phyloP scores from a whole-genome alignment of 2,888 invertebrate genomes.

The Nymphalis urticae region DNA sequence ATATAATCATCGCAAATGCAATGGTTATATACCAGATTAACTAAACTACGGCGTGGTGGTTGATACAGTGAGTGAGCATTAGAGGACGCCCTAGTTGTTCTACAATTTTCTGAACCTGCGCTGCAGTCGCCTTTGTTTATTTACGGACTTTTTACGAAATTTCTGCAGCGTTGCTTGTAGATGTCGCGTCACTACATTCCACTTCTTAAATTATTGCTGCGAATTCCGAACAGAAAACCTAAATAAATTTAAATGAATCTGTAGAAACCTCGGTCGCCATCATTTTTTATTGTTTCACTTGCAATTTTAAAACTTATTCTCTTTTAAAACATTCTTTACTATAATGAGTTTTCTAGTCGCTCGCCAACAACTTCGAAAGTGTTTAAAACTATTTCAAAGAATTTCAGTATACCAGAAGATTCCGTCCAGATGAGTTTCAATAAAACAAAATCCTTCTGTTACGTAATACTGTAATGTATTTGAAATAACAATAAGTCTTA shows the following conservation, averaged over 20 bases:
- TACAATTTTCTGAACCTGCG: conserved; percentile 22
- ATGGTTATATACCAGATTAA: conserved; percentile 5
- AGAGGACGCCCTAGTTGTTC: conserved; percentile 26
- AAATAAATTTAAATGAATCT: conserved; percentile 9
- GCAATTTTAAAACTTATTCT: conserved; percentile 8
- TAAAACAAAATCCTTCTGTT: neutral
- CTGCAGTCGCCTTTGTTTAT: conserved; percentile 21
- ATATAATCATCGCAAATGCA: neutral
- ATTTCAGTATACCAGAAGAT: neutral
- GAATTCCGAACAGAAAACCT: conserved; percentile 8
- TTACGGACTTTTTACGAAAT: conserved; percentile 18
- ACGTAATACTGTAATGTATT: neutral
- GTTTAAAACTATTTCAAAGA: conserved; percentile 6
- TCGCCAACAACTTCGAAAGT: conserved; percentile 1
- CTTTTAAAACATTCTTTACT: conserved; percentile 1
- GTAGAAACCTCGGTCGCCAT: neutral
- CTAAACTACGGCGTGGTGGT: conserved; percentile 6
- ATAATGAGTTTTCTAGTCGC: conserved; percentile 8
- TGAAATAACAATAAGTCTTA: no score
- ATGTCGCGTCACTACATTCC: conserved; percentile 8
- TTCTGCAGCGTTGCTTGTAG: conserved; percentile 14
- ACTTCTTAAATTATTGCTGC: conserved; percentile 10
- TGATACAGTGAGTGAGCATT: conserved; percentile 27
- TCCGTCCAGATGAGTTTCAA: neutral
- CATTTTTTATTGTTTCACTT: conserved; percentile 8